phyloP scores from a whole-genome alignment of 2,797 vertebrate genomes.

The Scarus forsteni region DNA sequence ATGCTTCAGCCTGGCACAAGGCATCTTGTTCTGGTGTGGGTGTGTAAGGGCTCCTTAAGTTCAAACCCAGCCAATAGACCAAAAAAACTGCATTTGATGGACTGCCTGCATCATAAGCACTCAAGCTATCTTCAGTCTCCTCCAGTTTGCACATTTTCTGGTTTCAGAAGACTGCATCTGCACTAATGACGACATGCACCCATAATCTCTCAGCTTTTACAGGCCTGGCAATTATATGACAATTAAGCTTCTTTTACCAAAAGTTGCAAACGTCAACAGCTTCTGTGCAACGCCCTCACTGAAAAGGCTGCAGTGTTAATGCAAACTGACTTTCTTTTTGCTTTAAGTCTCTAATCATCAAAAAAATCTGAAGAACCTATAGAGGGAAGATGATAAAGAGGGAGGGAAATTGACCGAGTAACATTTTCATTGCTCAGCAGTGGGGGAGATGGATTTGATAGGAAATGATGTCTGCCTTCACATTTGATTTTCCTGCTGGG shows the following conservation, averaged over 20 bases:
- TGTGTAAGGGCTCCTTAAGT: too few species aligned
- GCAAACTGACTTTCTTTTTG: neutral
- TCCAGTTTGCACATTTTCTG: too few species aligned
- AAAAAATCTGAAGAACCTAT: neutral
- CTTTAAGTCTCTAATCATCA: neutral
- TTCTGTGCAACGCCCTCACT: neutral
- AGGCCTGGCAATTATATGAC: neutral
- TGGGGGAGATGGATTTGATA: constrained; percentile 16
- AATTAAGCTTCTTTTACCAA: constrained; percentile 8
- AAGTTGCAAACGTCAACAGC: neutral
- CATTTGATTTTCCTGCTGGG: constrained; percentile 32
- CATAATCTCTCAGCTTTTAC: neutral
- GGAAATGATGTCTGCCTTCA: constrained; percentile 32
- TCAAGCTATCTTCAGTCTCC: too few species aligned
- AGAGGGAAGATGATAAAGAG: constrained; percentile 8
- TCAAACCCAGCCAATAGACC: neutral
- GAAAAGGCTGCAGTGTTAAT: constrained; percentile 10
- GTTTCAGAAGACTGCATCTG: too few species aligned
- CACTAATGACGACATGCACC: neutral
- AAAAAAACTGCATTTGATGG: constrained; percentile 5
- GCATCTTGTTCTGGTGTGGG: too few species aligned
- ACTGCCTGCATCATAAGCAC: neutral
- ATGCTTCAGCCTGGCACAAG: too few species aligned
- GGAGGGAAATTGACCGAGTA: constrained; percentile 11
- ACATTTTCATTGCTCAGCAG: constrained; percentile 17